Evolutionary conservation across 2,797 vertebrate genomes (phyloP).

Genomic region (Phataginus tetradactyla): DNA sequence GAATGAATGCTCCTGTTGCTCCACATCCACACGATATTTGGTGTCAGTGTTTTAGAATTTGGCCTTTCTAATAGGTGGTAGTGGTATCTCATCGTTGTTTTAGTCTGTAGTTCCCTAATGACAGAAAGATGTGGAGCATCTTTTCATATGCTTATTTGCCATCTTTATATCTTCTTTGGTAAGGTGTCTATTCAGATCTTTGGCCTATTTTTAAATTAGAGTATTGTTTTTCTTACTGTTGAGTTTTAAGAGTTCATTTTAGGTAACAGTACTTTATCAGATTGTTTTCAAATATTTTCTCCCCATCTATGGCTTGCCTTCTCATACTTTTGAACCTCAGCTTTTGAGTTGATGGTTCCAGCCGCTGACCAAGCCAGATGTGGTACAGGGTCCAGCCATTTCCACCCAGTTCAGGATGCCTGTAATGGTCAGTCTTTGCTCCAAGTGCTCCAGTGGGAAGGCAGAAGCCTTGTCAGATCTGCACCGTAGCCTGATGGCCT

Average conservation of each 20-base stretch:
- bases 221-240: not conserved
- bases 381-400: not conserved
- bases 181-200: not conserved
- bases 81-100: not conserved
- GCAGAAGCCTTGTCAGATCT: not conserved
- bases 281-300: not conserved
- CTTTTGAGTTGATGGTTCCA: not conserved
- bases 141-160: not conserved
- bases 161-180: not conserved
- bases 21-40: not conserved
- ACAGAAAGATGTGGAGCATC: not conserved
- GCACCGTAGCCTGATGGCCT: not conserved
- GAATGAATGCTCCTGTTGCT: not conserved
- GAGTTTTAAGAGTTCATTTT: not conserved
- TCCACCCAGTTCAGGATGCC: not conserved
- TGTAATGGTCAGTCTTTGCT: not conserved
- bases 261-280: not conserved
- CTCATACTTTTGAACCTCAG: not conserved
- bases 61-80: not conserved
- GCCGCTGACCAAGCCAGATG: not conserved
- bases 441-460: rapidly evolving
- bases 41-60: too few relatives aligned
- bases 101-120: not conserved
- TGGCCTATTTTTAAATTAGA: not conserved
- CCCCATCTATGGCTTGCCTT: not conserved